Evolutionary conservation across 2,113 vertebrate genomes (phyloP), one percentile per base, ranked within the genome.

Genomic region (Crotalus helleri): DNA sequence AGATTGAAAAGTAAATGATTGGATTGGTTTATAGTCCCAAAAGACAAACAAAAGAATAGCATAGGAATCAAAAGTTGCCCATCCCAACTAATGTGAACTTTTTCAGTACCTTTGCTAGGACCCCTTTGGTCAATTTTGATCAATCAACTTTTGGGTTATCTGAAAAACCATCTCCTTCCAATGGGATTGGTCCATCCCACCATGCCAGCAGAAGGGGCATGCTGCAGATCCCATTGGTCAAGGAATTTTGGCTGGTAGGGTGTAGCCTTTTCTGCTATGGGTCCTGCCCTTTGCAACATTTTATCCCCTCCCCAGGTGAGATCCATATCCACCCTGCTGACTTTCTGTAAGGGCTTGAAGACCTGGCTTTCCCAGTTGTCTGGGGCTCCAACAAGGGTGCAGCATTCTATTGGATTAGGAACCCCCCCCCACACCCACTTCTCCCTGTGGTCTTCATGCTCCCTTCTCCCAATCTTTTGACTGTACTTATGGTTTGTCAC

Each of bases 361-460:
- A 69, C 13, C 29, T 69, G 29, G 13, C 29, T 33, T 33, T 69
- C 12, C 64, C 12, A 69, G 12, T 69, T 69, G 29, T 13, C 12
- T n/a, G 64, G 13, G 13, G n/a, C 29, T 69, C n/a, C 29, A 69
- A 33, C 13, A 69, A 33, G 64, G 5, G 13, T n/a, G 64, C 2
- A 33, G 33, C 4, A 0, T 33, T 69, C 4, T 69, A n/a, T 69
- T 69, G 61, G 61, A n/a, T 69, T 69, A 33, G 29, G 64, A 4
- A 4, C 1, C 29, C 12, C 2, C 2, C 15, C 4, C 4, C 3
- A 4, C n/a, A 0, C 64, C 1, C 5, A 17, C 26, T 64, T 69
- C 64, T 69, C 5, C 64, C 29, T 5, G 2, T 17, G 29, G n/a
- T 69, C 64, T 69, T 69, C 64, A 69, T 69, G 29, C 29, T 69